phyloP scores from a whole-genome alignment of 2,113 vertebrate species.

The Callaeas wilsoni region DNA sequence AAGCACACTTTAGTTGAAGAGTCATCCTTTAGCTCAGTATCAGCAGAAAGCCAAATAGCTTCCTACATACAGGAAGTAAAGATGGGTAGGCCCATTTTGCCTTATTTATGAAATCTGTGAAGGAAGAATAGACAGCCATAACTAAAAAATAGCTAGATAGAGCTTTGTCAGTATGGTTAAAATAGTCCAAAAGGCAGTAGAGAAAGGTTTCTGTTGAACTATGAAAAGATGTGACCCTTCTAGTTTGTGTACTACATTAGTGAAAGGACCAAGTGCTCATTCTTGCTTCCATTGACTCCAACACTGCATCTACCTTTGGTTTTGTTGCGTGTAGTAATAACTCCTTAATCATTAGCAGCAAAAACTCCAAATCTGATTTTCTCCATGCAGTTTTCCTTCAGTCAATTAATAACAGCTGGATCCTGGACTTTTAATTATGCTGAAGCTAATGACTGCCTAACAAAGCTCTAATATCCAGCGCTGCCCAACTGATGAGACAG shows the following conservation, averaged over 20 bases:
- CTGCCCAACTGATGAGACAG: neutral
- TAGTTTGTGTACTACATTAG: neutral
- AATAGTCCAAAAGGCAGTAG: neutral
- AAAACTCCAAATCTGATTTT: neutral
- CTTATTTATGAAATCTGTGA: neutral
- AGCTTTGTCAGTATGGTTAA: neutral
- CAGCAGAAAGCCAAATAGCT: neutral
- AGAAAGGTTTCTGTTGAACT: neutral
- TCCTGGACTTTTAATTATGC: neutral
- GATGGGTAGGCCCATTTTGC: neutral
- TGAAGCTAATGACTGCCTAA: neutral
- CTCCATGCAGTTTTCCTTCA: neutral
- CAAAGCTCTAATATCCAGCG: neutral
- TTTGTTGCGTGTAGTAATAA: neutral
- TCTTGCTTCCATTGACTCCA: neutral
- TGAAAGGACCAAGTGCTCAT: neutral
- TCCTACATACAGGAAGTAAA: neutral
- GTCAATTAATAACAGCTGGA: slow-evolving; percentile 2
- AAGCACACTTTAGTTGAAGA: neutral
- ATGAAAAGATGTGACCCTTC: neutral
- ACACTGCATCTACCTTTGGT: neutral
- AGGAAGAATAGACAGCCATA: neutral
- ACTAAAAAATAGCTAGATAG: neutral
- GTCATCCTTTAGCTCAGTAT: neutral
- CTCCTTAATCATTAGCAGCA: neutral